Evolutionary conservation across 1,140 invertebrate genomes (phyloP), one percentile per base, ranked within the genome.

Genomic region (Anastrepha obliqua): DNA sequence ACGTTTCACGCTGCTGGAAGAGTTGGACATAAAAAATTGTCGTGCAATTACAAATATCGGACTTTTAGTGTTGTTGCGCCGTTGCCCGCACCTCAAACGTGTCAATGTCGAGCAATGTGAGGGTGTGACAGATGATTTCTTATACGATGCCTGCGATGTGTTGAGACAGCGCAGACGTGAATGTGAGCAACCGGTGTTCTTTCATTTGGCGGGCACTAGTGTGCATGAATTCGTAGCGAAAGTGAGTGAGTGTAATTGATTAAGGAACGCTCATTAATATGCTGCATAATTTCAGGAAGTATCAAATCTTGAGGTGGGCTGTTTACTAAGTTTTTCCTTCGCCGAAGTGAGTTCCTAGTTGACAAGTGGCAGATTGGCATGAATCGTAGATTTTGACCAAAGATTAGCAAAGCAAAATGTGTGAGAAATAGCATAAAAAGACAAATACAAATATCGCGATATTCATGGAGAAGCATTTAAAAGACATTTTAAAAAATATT

Each of bases 401-500:
- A 74, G 67, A 44, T 42, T 39, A 39, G 11, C 9, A 55, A 20
- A 55, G 55, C 6, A n/a, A 29, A 51, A 51, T 81, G 11, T 15
- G 4, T 81, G 47, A 20, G 0, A 15, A n/a, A 9, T 81, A 29
- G 44, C 2, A 55, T 9, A 81, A 81, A 11, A 1, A 81, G 15
- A 78, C 4, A 81, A 74, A 81, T 8, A 55, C 9, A 81, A 55
- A 55, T 20, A 17, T 20, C 47, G 20, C 74, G 74, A 29, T 81
- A 55, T 81, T 81, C 44, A 51, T 20, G 74, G 47, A 17, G 55
- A 81, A 81, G 74, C 74, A 81, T 81, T 81, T 81, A 81, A 81
- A 81, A 81, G 74, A 81, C 74, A 81, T 81, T 81, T 74, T 17
- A 74, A 15, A 55, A 2, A 55, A 55, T 55, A 55, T 55, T 6